Base-by-base conservation (phyloP, 1,140 invertebrate genomes). In the Drosophila pectinifera region DNA sequence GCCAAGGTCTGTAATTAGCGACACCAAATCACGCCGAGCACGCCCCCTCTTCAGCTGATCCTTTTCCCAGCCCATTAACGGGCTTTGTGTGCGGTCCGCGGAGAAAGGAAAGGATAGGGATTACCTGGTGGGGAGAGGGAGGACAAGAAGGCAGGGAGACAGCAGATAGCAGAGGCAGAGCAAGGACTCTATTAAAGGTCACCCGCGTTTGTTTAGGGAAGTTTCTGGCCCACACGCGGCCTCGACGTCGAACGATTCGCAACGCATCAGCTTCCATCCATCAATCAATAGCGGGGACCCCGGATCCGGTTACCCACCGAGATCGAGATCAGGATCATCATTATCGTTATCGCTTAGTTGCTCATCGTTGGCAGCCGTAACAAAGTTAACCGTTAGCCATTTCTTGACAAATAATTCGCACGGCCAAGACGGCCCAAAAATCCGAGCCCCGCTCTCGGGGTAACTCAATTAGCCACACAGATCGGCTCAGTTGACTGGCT, bases 381-480 rank as follows among this genome's bases (percentile, higher is more conserved):
- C 72, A 63, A 59, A 75, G 70, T 89, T 84, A 84, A 89, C 84
- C 84, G 84, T 89, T 89, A 89, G 48, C 79, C 54, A 64, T 84
- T 76, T 84, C 84, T 76, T 89, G 80, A 84, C 84, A 89, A 89
- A 84, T 70, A 84, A 89, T 89, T 89, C 84, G 84, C 84, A 89
- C 84, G 84, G 80, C 80, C 73, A 36, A 20, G 79, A 80, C 46
- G 67, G 58, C 39, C 36, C 36, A 48, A 73, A 72, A 51, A 26
- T 73, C 36, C 13, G 53, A 51, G 18, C 41, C n/a, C n/a, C 38
- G 22, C 61, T 43, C 43, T 64, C 67, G 76, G 80, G 72, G 72
- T 81, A 88, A 84, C 84, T 88, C 84, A 88, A 88, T 88, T 88
- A 88, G 80, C 74, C 83, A 54, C 78, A 72, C 64, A 55, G 56